Base-by-base conservation (phyloP, 2,797 vertebrate genomes). In the Tenualosa thibaudeaui region DNA sequence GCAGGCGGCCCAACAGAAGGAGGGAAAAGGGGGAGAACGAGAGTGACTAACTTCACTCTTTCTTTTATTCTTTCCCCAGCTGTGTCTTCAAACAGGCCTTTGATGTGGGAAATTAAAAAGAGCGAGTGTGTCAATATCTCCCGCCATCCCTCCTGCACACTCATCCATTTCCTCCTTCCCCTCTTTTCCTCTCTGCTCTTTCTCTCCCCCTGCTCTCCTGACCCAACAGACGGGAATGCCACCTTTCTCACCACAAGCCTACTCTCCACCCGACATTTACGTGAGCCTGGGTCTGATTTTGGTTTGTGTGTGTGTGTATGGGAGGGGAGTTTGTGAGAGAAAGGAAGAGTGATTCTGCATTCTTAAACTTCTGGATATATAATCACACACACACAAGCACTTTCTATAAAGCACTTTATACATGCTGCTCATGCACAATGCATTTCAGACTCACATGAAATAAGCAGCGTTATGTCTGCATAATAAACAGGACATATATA, bases 11-110 rank as follows among this genome's bases (percentile, higher is more conserved):
- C 68, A 78, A 71, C 58, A 84, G 83, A 84, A 43, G 65, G 49
- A 82, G 81, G 53, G 86, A 31, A 81, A 84, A 83, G 86, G 89
- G 89, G 92, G 93, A 83, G 93, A 94, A 92, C 93, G 94, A 95
- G 95, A 96, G 95, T 96, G 95, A 96, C 95, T 96, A 96, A 96
- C 94, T 94, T 96, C 93, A 95, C 94, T 95, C 94, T 95, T 95
- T 96, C 95, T 96, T 96, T 96, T 95, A 94, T 95, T 96, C 94
- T 95, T 92, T 93, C 92, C 94, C 94, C 95, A 96, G 95, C 95
- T 96, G 95, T 95, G 95, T 93, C 95, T 96, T 96, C 95, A 96
- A 96, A 96, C 94, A 78, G 86, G 84, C 86, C 93, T 96, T 96
- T 96, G 95, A 96, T 96, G 95, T 96, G 95, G 95, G 86, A 92